Evolutionary conservation across 2,888 invertebrate genomes (phyloP), one percentile per base, ranked within the genome.

Genomic region (Clusia tigrina): DNA sequence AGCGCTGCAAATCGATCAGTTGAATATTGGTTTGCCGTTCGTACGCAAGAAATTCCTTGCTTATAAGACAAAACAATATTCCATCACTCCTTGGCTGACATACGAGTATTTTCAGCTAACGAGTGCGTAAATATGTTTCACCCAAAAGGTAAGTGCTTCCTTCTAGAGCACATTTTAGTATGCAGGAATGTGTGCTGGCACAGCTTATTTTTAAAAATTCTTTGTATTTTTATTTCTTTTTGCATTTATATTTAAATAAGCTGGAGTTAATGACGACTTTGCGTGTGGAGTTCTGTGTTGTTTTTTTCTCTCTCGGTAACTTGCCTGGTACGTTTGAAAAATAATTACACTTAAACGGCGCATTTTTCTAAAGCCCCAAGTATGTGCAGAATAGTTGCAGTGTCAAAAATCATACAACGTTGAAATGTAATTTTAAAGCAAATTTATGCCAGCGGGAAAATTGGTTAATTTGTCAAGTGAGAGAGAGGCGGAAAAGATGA

Each of bases 191-290:
- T 42, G 12, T 42, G n/a, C 12, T n/a, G 32, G 32, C 42, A 32
- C 12, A 9, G 5, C 32, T 32, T 5, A 9, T 32, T 9, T 42
- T 42, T 42, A 17, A 10, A 42, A n/a, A 15, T 42, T n/a, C n/a
- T 42, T 42, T n/a, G 42, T 42, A 42, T 12, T 9, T 32, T 32
- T 32, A n/a, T n/a, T n/a, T n/a, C n/a, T n/a, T n/a, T n/a, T n/a
- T n/a, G n/a, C n/a, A n/a, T 54, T 58, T 62, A 53, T 60, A 65
- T 63, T 65, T 61, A 61, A 63, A 66, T 63, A 63, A 66, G 66
- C 60, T 23, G 48, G 24, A 55, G 23, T 66, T 66, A 66, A 66
- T 66, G 66, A 66, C 58, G 61, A 46, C 58, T 61, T 66, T 66
- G 66, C 66, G 66, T 66, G 66, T 22, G 48, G 18, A 20, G 18